A percentile compares a stretch with the other conserved stretches of the same genome.
Evolutionary conservation across 2,797 vertebrate species (phyloP).

Genomic region (Tarsius wallacei): DNA sequence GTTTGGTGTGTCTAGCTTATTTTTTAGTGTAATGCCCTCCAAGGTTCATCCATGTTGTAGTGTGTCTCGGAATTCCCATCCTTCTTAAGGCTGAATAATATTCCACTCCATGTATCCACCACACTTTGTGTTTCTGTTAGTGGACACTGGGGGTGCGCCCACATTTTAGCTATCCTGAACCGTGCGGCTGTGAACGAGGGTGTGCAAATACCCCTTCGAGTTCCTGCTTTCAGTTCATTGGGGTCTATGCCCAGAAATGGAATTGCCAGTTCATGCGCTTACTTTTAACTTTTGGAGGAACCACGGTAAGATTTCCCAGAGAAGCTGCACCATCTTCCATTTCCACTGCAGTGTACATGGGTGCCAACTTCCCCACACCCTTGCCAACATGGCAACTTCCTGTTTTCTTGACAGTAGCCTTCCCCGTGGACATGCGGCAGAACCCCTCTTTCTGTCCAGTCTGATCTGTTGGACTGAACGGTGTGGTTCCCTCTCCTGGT

Average conservation of each 20-base stretch:
- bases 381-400: accelerated
- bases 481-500: accelerated
- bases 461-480: too few relatives aligned
- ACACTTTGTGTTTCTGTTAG: accelerated
- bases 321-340: too few relatives aligned
- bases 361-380: not conserved
- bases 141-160: not conserved
- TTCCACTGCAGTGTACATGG: accelerated
- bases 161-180: accelerated
- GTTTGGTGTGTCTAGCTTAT: too few relatives aligned
- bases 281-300: not conserved
- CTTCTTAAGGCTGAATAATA: not conserved
- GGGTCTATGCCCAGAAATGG: accelerated
- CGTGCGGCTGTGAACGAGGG: accelerated
- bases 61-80: not conserved
- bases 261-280: accelerated
- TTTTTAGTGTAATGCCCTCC: accelerated
- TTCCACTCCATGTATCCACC: accelerated
- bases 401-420: not conserved
- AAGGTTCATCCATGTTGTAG: accelerated
- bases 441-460: accelerated
- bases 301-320: accelerated
- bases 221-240: not conserved
- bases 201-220: accelerated
- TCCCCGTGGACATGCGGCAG: too few relatives aligned